Evolutionary conservation across 2,113 vertebrate species (phyloP), one percentile per base, ranked within the genome.

Genomic region (Pionites leucogaster): DNA sequence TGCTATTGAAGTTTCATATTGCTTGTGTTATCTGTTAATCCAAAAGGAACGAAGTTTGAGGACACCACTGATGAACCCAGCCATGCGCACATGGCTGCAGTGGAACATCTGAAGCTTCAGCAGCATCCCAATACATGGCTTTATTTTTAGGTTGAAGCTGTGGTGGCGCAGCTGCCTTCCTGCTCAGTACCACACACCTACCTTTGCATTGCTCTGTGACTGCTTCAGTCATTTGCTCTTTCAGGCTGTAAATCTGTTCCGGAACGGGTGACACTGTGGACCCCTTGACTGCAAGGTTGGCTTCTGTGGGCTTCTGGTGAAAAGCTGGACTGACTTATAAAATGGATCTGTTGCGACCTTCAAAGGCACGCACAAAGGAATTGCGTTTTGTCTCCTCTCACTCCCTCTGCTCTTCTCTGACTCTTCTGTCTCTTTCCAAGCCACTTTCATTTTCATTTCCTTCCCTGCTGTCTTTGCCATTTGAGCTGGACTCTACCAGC

Each of bases 1-100:
- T 35, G 65, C 74, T 82, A 65, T 84, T 92, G 68, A 77, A 90
- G 59, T 81, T 89, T 90, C 50, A 25, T 91, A 82, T 70, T 55
- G 60, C 72, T 69, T 75, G 2, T 42, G 49, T 75, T 91, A 88
- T 6, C 86, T 81, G 24, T 70, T 92, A 69, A 93, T 71, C 29
- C 52, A 76, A 52, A 93, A 68, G n/a, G 55, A 93, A 12, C 50
- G 49, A 64, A 63, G 25, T 83, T 59, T 49, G 69, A 90, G 75
- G 64, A 52, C 1, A 4, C 14, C 55, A 9, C 53, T 52, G 71
- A 49, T 69, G 33, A 77, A 19, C 64, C 33, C 49, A 64, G 86
- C 33, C 37, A 31, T 23, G 4, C 27, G 17, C 1, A 0, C 28
- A 4, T 0, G 2, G 52, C 75, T 77, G 47, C 37, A 20, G 74